Base-by-base conservation (phyloP, 1,140 invertebrate species). In the Lethrus apterus region DNA sequence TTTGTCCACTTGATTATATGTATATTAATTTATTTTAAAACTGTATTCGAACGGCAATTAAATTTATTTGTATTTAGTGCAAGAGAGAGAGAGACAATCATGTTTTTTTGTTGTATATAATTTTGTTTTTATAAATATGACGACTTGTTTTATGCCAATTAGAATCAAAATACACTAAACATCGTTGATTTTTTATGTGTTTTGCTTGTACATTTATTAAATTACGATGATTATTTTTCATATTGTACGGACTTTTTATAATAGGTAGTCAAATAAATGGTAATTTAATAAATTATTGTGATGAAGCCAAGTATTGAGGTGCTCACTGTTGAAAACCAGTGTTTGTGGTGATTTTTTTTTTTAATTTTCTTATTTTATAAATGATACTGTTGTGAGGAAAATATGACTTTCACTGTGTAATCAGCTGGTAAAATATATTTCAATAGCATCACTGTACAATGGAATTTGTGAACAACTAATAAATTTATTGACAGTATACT, bases 221-320 rank as follows among this genome's bases (percentile, higher is more conserved):
- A 21, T 38, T 38, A 21, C 24, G 35, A 38, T 21, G 24, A 38
- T 38, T 38, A 38, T 38, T 38, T 38, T 38, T 38, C 35, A 9
- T 38, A 38, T 38, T 21, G 35, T 21, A 38, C 20, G 11, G 35
- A 38, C 20, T 38, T 38, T 38, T 38, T 38, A 38, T 38, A 38
- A 38, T 38, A 38, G 24, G 20, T 21, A 38, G 35, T 38, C 20
- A 21, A n/a, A 38, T 38, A 38, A 38, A 21, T 18, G 35, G n/a
- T n/a, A 38, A 38, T 38, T 38, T 38, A 38, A 38, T 38, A 38
- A 38, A 38, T 38, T 38, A 38, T 38, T 38, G 35, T 38, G 35
- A 38, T 38, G 20, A 38, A 26, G n/a, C n/a, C 5, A 26, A 26
- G n/a, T n/a, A n/a, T 23, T 38, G n/a, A n/a, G n/a, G n/a, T n/a